phyloP scores from a whole-genome alignment of 2,113 vertebrate species.

The Boulengeromyrus knoepffleri region DNA sequence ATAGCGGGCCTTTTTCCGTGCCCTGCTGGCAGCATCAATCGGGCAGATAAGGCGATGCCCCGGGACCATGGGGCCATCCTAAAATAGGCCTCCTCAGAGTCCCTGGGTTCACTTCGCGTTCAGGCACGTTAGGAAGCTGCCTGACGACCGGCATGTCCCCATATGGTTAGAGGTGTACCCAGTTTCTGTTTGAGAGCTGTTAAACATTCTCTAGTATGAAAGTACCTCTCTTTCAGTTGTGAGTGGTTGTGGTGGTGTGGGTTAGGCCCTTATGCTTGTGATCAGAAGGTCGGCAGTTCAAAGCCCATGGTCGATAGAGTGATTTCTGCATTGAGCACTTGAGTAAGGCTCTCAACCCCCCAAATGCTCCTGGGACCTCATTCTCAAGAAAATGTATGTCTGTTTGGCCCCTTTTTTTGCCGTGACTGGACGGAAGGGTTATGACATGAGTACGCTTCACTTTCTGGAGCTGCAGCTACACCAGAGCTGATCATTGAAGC shows the following conservation, averaged over 20 bases:
- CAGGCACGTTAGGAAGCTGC: background rate
- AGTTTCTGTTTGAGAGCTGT: background rate
- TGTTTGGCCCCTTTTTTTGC: background rate
- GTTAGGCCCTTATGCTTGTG: background rate
- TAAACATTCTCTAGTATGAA: background rate
- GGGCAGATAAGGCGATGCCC: conserved; percentile 27
- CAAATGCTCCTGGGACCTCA: background rate
- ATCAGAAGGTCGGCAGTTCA: background rate
- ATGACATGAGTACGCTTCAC: background rate
- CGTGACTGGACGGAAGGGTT: background rate
- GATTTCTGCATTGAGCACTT: background rate
- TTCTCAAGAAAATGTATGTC: background rate
- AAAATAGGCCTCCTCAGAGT: conserved; percentile 18
- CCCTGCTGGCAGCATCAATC: conserved; percentile 49
- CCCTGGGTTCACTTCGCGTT: background rate
- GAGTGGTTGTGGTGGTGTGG: background rate
- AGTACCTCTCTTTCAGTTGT: background rate
- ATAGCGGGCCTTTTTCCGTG: conserved; percentile 29
- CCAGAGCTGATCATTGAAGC: background rate
- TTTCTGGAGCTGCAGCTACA: background rate
- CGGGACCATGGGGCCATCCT: background rate
- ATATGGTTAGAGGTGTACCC: background rate
- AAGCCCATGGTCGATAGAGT: background rate
- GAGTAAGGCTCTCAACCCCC: background rate
- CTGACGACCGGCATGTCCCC: background rate